Conservation (phyloP, 1,140 invertebrate genomes). For the Mercenaria mercenaria region DNA sequence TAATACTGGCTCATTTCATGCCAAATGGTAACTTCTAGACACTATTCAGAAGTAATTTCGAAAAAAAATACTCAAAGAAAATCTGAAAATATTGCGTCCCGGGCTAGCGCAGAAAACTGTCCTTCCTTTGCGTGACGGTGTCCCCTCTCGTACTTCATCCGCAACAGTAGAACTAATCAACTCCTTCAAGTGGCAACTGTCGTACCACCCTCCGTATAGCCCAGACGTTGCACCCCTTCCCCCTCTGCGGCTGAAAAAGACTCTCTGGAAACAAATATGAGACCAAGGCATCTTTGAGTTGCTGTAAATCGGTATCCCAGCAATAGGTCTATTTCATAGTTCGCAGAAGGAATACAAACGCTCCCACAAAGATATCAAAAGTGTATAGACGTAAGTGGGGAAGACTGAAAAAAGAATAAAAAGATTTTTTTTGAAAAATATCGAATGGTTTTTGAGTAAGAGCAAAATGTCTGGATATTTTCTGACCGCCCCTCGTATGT, state of each 20-base stretch:
- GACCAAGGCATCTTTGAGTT: not conserved
- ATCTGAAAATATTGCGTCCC: not conserved
- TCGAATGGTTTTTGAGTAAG: constrained; percentile 10
- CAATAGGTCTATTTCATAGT: too few species aligned
- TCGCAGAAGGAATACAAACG: constrained; percentile 11
- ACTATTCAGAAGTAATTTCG: constrained; percentile 9
- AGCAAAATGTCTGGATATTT: constrained; percentile 29
- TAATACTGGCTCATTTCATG: too few species aligned
- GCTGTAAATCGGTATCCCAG: constrained; percentile 5
- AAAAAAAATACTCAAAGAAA: not conserved
- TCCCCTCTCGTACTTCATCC: not conserved
- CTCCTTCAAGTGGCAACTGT: too few species aligned
- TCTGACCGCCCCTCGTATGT: constrained; percentile 15
- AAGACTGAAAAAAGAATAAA: not conserved
- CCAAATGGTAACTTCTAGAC: not conserved
- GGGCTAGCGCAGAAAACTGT: not conserved
- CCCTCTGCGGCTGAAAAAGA: not conserved
- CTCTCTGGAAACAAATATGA: too few species aligned
- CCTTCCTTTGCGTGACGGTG: too few species aligned
- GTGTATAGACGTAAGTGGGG: too few species aligned
- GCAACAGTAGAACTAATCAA: constrained; percentile 7
- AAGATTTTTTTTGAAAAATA: constrained; percentile 3
- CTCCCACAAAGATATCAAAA: constrained; percentile 3
- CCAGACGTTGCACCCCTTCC: not conserved
- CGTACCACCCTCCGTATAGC: constrained; percentile 18